Percentiles rank a stretch among this genome's conserved stretches.
Conservation (phyloP, 2,888 invertebrate species). For the Cheilosia vulpina region DNA sequence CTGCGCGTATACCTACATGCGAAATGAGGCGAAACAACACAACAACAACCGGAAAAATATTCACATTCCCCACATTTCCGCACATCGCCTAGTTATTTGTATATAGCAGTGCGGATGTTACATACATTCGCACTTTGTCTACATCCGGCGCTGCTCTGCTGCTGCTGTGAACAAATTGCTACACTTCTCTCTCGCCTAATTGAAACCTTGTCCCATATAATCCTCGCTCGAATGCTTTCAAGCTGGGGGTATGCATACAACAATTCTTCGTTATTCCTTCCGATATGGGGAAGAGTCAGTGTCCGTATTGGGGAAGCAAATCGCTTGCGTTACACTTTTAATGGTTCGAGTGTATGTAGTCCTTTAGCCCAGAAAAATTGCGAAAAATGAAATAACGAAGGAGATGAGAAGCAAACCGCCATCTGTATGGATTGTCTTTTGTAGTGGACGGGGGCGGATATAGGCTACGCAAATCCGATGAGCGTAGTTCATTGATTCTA, state of each 20-base stretch:
- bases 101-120: slow-evolving; percentile 14
- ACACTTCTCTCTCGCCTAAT: slow-evolving; percentile 69
- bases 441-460: background rate
- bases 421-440: slow-evolving; percentile 16
- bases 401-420: background rate
- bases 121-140: slow-evolving; percentile 8
- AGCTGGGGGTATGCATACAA: slow-evolving; percentile 38
- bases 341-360: slow-evolving; percentile 23
- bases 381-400: slow-evolving; percentile 3
- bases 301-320: slow-evolving; percentile 8
- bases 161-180: slow-evolving; percentile 67
- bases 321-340: slow-evolving; percentile 33
- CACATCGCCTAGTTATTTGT: background rate
- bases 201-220: slow-evolving; percentile 74
- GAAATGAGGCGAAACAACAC: slow-evolving; percentile 12
- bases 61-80: slow-evolving; percentile 31
- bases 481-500: slow-evolving; percentile 71
- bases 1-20: slow-evolving; percentile 21
- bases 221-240: slow-evolving; percentile 51
- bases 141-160: slow-evolving; percentile 56
- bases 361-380: slow-evolving; percentile 33
- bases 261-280: slow-evolving; percentile 41
- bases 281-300: slow-evolving; percentile 7
- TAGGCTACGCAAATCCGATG: slow-evolving; percentile 61
- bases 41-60: slow-evolving; percentile 36